Evolutionary conservation across 2,888 invertebrate genomes (phyloP).

Genomic region (Folsomia candida): DNA sequence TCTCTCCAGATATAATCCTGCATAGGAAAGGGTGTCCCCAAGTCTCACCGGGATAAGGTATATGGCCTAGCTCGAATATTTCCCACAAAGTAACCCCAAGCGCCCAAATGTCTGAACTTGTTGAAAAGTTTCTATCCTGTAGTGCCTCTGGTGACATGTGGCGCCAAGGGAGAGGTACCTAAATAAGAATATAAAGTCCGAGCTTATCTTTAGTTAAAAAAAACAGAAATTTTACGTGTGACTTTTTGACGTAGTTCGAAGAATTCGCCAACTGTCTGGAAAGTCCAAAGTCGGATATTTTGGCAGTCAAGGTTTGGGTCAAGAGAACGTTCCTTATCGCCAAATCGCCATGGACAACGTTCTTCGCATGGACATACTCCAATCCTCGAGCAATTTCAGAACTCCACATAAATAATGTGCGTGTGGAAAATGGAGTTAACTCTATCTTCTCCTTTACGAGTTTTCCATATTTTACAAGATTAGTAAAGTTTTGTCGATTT

Average conservation of each 20-base stretch:
- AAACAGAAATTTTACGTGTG: not conserved
- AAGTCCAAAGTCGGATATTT: slow-evolving; percentile 1
- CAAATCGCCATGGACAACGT: not conserved
- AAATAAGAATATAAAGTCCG: no score
- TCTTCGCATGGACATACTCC: not conserved
- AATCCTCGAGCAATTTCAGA: not conserved
- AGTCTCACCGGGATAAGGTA: not conserved
- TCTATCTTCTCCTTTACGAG: not conserved
- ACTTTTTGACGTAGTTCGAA: not conserved
- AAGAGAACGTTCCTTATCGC: not conserved
- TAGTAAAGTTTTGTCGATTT: not conserved
- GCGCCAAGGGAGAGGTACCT: slow-evolving; percentile 2
- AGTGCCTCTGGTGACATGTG: not conserved
- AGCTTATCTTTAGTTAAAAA: not conserved
- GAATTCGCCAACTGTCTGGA: not conserved
- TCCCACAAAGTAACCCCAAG: not conserved
- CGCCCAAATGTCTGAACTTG: not conserved
- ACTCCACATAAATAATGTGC: not conserved
- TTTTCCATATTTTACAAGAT: not conserved
- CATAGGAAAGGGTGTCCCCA: not conserved
- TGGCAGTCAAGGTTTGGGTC: not conserved
- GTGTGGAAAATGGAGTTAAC: not conserved
- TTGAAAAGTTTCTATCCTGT: not conserved
- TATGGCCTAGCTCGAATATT: not conserved
- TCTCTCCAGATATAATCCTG: not conserved